phyloP scores from a whole-genome alignment of 37 sponge, comb jelly and placozoan species.

The Hexactinellida sp. region DNA sequence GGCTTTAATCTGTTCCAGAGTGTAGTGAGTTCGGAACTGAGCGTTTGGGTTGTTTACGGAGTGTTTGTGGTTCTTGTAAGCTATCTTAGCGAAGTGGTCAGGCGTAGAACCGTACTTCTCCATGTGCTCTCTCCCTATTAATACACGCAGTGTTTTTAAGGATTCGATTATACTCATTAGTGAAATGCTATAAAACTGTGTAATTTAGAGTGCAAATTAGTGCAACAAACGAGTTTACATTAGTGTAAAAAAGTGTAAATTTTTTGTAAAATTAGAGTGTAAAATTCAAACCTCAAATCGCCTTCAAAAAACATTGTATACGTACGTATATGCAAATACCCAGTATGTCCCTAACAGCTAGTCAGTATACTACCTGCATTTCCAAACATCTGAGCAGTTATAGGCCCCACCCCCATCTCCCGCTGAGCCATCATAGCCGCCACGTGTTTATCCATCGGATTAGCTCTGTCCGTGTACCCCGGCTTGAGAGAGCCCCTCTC shows the following conservation, averaged over 20 bases:
- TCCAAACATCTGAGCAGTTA: slow-evolving; percentile 85
- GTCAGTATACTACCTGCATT: slow-evolving; percentile 61
- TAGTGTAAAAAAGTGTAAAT: too few species aligned
- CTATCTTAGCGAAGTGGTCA: slow-evolving; percentile 89
- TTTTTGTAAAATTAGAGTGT: too few species aligned
- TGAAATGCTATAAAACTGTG: too few species aligned
- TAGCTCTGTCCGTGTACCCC: slow-evolving; percentile 53
- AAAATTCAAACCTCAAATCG: too few species aligned
- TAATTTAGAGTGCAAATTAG: too few species aligned
- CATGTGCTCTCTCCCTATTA: slow-evolving; percentile 61
- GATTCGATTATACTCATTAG: too few species aligned
- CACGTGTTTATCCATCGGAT: slow-evolving; percentile 68
- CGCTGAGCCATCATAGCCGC: slow-evolving; percentile 36
- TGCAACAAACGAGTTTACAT: too few species aligned
- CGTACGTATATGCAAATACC: too few species aligned
- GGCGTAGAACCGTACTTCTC: slow-evolving; percentile 62
- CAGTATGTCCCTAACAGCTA: too few species aligned
- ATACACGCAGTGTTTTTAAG: too few species aligned
- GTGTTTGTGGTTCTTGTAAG: slow-evolving; percentile 81
- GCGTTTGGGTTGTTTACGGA: slow-evolving; percentile 82
- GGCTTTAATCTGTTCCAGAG: slow-evolving; percentile 55
- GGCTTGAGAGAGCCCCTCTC: slow-evolving; percentile 50
- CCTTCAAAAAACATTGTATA: too few species aligned
- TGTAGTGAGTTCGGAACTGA: slow-evolving; percentile 67
- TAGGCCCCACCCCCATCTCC: slow-evolving; percentile 42